Conservation (phyloP, 2,113 vertebrate species). For the Notechis scutatus region DNA sequence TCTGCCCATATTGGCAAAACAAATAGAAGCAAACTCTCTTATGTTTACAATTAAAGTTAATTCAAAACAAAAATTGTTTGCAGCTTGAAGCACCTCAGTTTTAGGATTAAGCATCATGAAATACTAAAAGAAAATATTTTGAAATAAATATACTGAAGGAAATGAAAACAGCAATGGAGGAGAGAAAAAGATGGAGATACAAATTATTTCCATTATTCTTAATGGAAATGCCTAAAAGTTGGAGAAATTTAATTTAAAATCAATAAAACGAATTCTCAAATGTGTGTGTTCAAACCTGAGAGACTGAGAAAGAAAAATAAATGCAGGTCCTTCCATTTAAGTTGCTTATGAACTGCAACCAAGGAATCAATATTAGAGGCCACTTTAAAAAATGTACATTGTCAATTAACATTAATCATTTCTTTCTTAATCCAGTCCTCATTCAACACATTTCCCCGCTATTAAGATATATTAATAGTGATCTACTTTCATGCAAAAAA, state of each 20-base stretch:
- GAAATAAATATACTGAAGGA: not conserved
- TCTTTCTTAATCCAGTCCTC: not conserved
- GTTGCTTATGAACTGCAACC: not conserved
- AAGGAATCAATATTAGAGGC: not conserved
- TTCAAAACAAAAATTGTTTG: slow-evolving; percentile 12
- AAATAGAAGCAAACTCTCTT: slow-evolving; percentile 13
- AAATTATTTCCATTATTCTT: not conserved
- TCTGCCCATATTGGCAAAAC: not conserved
- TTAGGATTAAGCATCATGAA: not conserved
- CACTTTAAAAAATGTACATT: not conserved
- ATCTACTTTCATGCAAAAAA: not conserved
- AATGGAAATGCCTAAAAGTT: not conserved
- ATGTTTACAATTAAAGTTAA: slow-evolving; percentile 8
- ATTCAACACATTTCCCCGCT: not conserved
- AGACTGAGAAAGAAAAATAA: not conserved
- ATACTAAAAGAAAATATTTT: not conserved
- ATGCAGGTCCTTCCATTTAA: not conserved
- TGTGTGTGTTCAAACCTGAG: not conserved
- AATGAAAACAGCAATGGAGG: not conserved
- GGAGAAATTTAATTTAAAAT: not conserved
- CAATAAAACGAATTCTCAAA: not conserved
- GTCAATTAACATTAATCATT: not conserved
- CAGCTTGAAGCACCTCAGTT: not conserved
- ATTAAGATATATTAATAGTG: not conserved
- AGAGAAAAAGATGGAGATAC: not conserved